Evolutionary conservation across 1,140 invertebrate genomes (phyloP).

Genomic region (Agraylea sexmaculata): DNA sequence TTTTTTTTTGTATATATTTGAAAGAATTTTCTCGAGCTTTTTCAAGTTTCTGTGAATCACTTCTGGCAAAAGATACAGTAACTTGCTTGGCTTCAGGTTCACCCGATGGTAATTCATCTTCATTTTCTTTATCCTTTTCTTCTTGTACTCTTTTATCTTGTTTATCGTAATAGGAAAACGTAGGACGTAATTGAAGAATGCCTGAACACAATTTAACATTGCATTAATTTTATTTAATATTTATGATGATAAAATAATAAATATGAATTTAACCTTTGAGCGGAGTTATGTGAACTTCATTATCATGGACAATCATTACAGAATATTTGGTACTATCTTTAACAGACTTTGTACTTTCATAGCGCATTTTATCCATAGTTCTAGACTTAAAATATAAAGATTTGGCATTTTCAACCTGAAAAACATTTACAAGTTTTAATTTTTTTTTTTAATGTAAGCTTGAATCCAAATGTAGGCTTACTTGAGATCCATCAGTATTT

Average conservation of each 20-base stretch:
- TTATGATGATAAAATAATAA: slow-evolving; percentile 7
- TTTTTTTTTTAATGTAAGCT: background rate
- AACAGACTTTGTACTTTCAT: slow-evolving; percentile 32
- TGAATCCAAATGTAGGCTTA: slow-evolving; percentile 18
- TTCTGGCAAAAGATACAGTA: slow-evolving; percentile 72
- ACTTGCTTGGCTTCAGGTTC: slow-evolving; percentile 43
- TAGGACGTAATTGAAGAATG: slow-evolving; percentile 64
- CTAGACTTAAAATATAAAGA: slow-evolving; percentile 32
- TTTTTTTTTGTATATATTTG: slow-evolving; percentile 55
- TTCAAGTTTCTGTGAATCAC: slow-evolving; percentile 59
- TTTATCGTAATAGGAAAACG: slow-evolving; percentile 72
- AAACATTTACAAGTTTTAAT: background rate
- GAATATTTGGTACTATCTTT: slow-evolving; percentile 45
- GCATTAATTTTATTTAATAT: no score
- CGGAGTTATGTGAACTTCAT: slow-evolving; percentile 60
- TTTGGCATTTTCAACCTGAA: slow-evolving; percentile 19
- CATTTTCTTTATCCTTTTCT: slow-evolving; percentile 43
- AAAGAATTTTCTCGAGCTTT: slow-evolving; percentile 66
- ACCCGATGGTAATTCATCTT: slow-evolving; percentile 42
- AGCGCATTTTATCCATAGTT: slow-evolving; percentile 37
- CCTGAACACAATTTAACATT: no score
- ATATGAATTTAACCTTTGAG: slow-evolving; percentile 38
- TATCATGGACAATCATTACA: slow-evolving; percentile 51
- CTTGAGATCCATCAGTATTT: slow-evolving; percentile 53
- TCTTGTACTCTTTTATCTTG: slow-evolving; percentile 54